phyloP scores from a whole-genome alignment of 2,888 invertebrate species.

The Xestoiulus laeticollis region DNA sequence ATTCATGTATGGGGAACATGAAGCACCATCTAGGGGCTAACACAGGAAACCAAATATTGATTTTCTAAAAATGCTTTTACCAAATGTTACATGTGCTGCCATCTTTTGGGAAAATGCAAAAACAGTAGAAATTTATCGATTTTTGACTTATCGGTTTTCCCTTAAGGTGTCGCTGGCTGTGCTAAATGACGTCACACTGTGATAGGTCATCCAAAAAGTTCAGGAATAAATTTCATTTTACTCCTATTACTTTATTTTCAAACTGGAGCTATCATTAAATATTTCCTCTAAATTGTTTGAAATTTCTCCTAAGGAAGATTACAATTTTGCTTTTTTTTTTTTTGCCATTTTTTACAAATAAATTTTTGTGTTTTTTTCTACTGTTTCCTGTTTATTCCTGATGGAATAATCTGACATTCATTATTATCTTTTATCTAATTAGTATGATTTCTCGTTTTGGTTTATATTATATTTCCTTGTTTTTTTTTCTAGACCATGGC shows the following conservation, averaged over 20 bases:
- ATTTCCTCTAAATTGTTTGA: too few species aligned
- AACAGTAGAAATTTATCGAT: not conserved
- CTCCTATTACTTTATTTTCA: too few species aligned
- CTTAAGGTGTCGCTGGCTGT: not conserved
- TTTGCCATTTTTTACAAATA: too few species aligned
- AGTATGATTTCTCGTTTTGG: too few species aligned
- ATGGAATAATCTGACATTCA: too few species aligned
- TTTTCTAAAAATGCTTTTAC: not conserved
- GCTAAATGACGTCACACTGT: not conserved
- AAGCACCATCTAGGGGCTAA: not conserved
- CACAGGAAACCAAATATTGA: not conserved
- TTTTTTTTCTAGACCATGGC: constrained; percentile 57
- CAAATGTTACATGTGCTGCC: not conserved
- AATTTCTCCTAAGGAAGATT: too few species aligned
- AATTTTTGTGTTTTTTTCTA: too few species aligned
- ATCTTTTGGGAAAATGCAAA: not conserved
- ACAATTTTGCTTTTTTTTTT: too few species aligned
- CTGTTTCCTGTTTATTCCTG: too few species aligned
- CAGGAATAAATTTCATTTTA: not conserved
- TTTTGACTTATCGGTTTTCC: not conserved
- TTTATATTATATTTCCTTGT: not conserved
- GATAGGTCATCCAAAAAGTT: not conserved
- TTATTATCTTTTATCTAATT: too few species aligned
- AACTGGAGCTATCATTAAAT: too few species aligned
- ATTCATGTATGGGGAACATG: not conserved